These are phyloP conservation scores for Scolopax bukidnonensis DNA, from an alignment of 2,797 vertebrate genomes.

Conservation along the genomic window DNA sequence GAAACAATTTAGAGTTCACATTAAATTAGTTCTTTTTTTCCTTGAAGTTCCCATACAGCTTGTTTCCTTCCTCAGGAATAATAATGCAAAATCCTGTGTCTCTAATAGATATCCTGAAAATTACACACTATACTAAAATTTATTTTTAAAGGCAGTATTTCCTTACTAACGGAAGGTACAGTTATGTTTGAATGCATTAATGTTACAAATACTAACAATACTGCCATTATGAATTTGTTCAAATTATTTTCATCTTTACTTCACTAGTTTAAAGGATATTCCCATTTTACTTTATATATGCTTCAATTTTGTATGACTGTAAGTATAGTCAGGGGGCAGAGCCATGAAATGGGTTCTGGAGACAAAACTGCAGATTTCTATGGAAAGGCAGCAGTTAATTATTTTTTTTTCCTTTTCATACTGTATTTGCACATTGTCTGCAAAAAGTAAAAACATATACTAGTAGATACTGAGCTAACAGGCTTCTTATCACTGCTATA, in stretches of 20 bases:
- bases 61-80: slow-evolving; percentile 8
- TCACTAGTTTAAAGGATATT: neutral
- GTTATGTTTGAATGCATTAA: neutral
- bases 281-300: neutral
- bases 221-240: slow-evolving; percentile 23
- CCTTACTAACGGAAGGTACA: neutral
- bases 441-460: neutral
- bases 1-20: neutral
- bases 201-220: neutral
- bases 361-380: neutral
- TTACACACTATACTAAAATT: neutral
- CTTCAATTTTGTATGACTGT: neutral
- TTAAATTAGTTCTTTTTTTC: neutral
- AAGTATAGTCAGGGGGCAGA: neutral
- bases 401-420: neutral
- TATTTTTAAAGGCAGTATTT: slow-evolving; percentile 9
- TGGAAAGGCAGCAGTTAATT: neutral
- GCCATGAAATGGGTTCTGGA: neutral
- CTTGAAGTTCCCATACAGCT: neutral
- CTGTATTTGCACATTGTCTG: neutral
- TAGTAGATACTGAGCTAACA: neutral
- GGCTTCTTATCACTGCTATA: neutral
- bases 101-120: neutral
- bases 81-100: neutral
- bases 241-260: slow-evolving; percentile 3